Evolutionary conservation across 2,113 vertebrate species (phyloP).

Genomic region (Vicugna pacos): DNA sequence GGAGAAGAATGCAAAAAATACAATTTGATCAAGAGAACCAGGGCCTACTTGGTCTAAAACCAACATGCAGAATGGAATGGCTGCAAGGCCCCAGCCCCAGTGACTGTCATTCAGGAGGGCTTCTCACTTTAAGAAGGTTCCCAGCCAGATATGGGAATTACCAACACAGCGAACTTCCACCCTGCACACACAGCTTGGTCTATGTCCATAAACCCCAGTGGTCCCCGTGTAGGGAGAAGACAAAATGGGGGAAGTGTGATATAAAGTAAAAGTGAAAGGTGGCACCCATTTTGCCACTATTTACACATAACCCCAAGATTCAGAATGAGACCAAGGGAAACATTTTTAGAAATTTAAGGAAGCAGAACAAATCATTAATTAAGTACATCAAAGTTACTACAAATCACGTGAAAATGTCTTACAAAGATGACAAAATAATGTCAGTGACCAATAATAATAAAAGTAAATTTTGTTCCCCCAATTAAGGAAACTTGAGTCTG

Average conservation of each 20-base stretch:
- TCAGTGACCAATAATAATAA: not conserved
- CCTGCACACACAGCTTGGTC: not conserved
- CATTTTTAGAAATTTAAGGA: slow-evolving; percentile 41
- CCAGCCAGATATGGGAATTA: not conserved
- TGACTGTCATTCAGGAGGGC: not conserved
- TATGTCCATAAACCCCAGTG: not conserved
- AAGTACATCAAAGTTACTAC: slow-evolving; percentile 12
- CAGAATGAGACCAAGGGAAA: not conserved
- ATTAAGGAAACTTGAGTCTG: not conserved
- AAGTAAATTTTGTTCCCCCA: not conserved
- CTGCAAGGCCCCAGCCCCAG: not conserved
- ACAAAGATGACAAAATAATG: not conserved
- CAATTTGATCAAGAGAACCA: not conserved
- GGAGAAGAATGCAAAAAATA: not conserved
- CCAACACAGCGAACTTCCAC: not conserved
- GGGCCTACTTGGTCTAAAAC: not conserved
- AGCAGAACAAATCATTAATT: slow-evolving; percentile 25
- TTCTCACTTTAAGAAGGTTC: not conserved
- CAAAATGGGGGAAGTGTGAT: not conserved
- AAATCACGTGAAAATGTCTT: not conserved
- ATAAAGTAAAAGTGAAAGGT: not conserved
- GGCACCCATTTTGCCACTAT: not conserved
- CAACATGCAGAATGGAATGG: not conserved
- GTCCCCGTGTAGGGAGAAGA: not conserved
- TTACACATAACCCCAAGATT: not conserved